Evolutionary conservation across 2,113 vertebrate species (phyloP).

Genomic region (Rutilus rutilus): DNA sequence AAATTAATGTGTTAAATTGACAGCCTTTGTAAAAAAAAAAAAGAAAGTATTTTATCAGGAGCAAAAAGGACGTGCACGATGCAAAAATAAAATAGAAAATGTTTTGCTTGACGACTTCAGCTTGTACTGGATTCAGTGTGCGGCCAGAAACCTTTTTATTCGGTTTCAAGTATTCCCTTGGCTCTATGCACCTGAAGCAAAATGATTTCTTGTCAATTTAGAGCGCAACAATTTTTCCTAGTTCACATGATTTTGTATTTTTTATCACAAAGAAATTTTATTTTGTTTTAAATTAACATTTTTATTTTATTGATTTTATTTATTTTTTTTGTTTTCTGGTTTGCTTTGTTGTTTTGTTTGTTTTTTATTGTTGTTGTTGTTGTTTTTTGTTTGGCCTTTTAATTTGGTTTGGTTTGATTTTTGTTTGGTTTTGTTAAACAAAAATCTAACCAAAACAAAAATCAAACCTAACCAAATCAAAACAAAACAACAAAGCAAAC

Average conservation of each 20-base stretch:
- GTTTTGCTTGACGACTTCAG: neutral
- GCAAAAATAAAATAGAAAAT: neutral
- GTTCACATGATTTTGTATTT: neutral
- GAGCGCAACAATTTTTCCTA: neutral
- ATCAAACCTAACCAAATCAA: neutral
- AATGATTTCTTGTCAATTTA: neutral
- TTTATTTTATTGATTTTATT: neutral
- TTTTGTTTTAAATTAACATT: neutral
- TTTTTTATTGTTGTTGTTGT: neutral
- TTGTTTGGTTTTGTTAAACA: neutral
- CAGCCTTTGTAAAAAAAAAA: too few relatives aligned
- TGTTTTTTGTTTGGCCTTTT: neutral
- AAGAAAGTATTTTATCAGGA: too few relatives aligned
- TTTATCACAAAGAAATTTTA: neutral
- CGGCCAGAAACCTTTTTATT: neutral
- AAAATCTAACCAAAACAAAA: neutral
- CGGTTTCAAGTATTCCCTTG: neutral
- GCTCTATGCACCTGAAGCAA: neutral
- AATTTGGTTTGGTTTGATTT: neutral
- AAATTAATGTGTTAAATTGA: neutral
- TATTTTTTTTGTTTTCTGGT: neutral
- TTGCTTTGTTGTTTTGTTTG: neutral
- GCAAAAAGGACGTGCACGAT: neutral
- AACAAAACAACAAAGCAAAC: neutral
- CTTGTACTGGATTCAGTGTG: neutral